These are phyloP conservation scores for Neolamprologus sp. DNA, from an alignment of 2,113 vertebrate genomes.

Conservation along the genomic window DNA sequence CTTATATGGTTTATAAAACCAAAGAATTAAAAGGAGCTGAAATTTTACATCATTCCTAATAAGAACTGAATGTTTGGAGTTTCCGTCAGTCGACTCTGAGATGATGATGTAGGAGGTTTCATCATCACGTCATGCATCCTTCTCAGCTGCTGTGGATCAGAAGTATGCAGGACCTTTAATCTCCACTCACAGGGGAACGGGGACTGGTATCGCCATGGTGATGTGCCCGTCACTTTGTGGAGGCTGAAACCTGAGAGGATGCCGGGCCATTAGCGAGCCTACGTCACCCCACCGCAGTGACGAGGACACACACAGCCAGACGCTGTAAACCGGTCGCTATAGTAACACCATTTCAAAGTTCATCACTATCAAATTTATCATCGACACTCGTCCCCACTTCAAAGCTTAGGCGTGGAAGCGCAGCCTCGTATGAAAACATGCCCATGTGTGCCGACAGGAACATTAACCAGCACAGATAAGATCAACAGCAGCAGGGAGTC, in stretches of 20 bases:
- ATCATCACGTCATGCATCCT: neutral
- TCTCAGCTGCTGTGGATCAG: rapidly evolving
- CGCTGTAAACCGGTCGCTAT: neutral
- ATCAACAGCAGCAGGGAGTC: conserved; percentile 28
- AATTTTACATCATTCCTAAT: rapidly evolving
- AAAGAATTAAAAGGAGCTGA: neutral
- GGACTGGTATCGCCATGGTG: conserved; percentile 46
- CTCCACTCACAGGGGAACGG: neutral
- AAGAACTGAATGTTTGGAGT: neutral
- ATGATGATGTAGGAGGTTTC: rapidly evolving
- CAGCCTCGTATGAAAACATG: neutral
- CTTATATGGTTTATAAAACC: neutral
- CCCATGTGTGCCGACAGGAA: neutral
- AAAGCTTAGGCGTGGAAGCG: neutral
- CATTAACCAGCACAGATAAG: conserved; percentile 17
- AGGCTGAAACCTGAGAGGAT: conserved; percentile 68
- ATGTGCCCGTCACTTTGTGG: conserved; percentile 37
- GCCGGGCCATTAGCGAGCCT: conserved; percentile 11
- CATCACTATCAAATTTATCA: neutral
- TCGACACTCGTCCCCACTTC: neutral
- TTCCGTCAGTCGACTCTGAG: neutral
- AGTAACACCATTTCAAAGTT: neutral
- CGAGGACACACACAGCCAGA: neutral
- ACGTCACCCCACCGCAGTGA: neutral
- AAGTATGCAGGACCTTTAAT: rapidly evolving